Percentiles rank a stretch among this genome's conserved stretches.
These are phyloP conservation scores for Thunnus albacares DNA, from an alignment of 2,797 vertebrate genomes.

Conservation along the genomic window DNA sequence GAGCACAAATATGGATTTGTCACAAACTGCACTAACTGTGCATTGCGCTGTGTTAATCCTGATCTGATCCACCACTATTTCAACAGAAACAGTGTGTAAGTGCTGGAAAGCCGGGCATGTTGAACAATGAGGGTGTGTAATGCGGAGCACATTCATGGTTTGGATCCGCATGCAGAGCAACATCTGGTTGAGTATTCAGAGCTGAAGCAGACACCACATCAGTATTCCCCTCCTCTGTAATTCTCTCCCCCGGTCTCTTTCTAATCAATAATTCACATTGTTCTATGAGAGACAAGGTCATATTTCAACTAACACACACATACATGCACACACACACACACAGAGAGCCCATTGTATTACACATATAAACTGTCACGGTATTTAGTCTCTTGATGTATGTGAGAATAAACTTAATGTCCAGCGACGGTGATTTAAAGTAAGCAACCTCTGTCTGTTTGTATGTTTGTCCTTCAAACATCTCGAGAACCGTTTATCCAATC, in stretches of 20 bases:
- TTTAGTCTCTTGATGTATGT: background rate
- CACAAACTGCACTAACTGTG: background rate
- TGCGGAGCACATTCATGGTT: conserved; percentile 41
- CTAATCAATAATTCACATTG: conserved; percentile 75
- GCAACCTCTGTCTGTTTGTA: background rate
- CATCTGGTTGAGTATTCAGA: conserved; percentile 51
- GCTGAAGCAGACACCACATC: conserved; percentile 27
- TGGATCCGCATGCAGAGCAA: conserved; percentile 32
- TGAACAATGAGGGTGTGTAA: conserved; percentile 40
- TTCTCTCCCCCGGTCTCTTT: conserved; percentile 18
- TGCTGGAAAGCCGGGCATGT: conserved; percentile 2
- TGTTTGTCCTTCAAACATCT: no score
- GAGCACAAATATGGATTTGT: background rate
- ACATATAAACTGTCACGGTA: background rate
- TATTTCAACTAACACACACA: conserved; percentile 60
- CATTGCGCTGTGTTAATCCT: background rate
- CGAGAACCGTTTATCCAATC: no score
- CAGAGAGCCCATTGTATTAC: background rate
- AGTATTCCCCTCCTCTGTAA: conserved; percentile 20
- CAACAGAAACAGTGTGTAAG: conserved; percentile 9
- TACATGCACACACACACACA: background rate
- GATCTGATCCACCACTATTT: background rate
- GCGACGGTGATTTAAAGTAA: background rate
- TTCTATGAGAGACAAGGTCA: conserved; percentile 59
- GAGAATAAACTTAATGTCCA: background rate